Evolutionary conservation across 2,113 vertebrate species (phyloP).

Genomic region (Bettongia penicillata): DNA sequence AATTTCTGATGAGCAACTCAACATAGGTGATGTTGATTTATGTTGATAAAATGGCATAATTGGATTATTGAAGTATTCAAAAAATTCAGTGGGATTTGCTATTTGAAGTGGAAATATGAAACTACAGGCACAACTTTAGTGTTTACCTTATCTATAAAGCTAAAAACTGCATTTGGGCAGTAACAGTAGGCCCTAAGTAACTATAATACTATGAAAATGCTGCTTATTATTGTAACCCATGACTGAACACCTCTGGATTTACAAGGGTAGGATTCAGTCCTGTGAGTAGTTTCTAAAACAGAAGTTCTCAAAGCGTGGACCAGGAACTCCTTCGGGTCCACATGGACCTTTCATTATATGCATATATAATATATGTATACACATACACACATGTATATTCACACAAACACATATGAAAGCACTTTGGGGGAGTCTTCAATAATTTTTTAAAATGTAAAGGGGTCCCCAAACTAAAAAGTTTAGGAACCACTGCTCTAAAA

Average conservation of each 20-base stretch:
- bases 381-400: background rate
- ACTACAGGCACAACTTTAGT: slow-evolving; percentile 39
- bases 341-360: background rate
- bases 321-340: background rate
- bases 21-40: slow-evolving; percentile 76
- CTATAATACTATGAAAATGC: background rate
- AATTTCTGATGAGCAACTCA: slow-evolving; percentile 50
- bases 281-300: background rate
- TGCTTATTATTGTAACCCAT: background rate
- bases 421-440: background rate
- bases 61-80: slow-evolving; percentile 85
- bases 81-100: slow-evolving; percentile 82
- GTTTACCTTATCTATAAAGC: slow-evolving; percentile 26
- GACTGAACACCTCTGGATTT: background rate
- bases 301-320: background rate
- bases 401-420: background rate
- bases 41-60: slow-evolving; percentile 81
- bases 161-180: background rate
- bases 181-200: background rate
- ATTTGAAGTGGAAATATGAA: slow-evolving; percentile 83
- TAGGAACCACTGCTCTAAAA: background rate
- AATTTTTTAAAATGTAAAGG: background rate
- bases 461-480: background rate
- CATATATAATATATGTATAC: too few relatives aligned
- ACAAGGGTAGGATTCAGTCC: background rate